phyloP scores from a whole-genome alignment of 2,888 invertebrate genomes.

The Harpagoxenus sublaevis region DNA sequence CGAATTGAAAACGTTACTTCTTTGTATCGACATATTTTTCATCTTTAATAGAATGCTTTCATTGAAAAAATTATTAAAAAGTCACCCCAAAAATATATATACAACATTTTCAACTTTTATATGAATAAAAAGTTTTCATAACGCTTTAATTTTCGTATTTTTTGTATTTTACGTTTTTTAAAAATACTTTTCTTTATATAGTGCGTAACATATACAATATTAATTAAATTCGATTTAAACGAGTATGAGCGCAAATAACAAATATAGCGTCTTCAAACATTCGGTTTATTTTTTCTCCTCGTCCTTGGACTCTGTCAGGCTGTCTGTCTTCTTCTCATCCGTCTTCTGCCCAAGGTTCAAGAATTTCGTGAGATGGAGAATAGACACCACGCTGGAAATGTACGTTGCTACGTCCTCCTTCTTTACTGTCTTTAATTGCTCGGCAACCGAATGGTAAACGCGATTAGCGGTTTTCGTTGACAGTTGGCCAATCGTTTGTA shows the following conservation, averaged over 20 bases:
- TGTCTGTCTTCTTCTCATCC: not conserved
- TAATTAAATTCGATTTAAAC: not conserved
- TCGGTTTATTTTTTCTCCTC: constrained; percentile 28
- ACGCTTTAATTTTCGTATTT: not conserved
- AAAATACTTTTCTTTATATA: not conserved
- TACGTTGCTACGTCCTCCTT: constrained; percentile 84
- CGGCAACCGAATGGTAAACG: constrained; percentile 91
- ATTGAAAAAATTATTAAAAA: not conserved
- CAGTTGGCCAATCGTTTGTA: constrained; percentile 91
- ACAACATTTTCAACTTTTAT: not conserved
- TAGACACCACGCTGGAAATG: constrained; percentile 82
- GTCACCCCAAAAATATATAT: not conserved
- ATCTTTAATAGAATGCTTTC: not conserved
- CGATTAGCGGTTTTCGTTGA: constrained; percentile 91
- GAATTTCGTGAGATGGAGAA: constrained; percentile 83
- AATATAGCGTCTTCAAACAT: not conserved
- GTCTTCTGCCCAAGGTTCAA: constrained; percentile 71
- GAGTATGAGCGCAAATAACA: not conserved
- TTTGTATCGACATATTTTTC: not conserved
- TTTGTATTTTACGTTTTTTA: not conserved
- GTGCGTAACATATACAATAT: constrained; percentile 6
- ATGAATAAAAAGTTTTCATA: not conserved
- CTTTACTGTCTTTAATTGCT: constrained; percentile 88
- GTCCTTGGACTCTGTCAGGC: not conserved
- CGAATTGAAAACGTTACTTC: not conserved